Conservation (phyloP, 2,113 vertebrate genomes). For the Zingel zingel region DNA sequence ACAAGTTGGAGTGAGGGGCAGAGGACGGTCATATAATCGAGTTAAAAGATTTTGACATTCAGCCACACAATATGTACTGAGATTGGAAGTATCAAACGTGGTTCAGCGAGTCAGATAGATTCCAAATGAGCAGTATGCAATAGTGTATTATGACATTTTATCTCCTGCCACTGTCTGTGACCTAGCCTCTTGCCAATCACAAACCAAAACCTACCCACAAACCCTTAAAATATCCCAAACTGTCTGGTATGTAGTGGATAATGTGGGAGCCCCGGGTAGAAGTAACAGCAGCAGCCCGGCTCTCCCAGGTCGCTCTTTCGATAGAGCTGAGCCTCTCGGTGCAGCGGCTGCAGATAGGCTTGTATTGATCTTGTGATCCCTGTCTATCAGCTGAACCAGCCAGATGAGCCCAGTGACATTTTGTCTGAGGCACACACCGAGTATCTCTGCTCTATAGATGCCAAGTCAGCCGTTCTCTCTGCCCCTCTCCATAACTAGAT, state of each 20-base stretch:
- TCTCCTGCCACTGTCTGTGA: background rate
- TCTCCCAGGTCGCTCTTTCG: conserved; percentile 30
- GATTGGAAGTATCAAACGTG: background rate
- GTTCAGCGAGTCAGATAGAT: background rate
- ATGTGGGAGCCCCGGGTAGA: background rate
- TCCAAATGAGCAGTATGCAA: background rate
- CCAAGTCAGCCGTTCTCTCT: conserved; percentile 23
- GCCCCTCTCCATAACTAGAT: background rate
- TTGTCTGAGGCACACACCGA: conserved; percentile 31
- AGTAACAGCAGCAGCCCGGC: background rate
- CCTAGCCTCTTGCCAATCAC: background rate
- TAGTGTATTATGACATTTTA: background rate
- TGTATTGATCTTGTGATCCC: conserved; percentile 50
- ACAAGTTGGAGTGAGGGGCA: background rate
- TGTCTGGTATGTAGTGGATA: background rate
- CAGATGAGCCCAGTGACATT: conserved; percentile 62
- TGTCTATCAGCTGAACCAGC: conserved; percentile 62
- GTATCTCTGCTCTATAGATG: conserved; percentile 17
- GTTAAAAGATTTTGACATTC: background rate
- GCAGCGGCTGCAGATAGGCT: conserved; percentile 42
- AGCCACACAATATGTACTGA: background rate
- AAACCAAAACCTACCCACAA: conserved; percentile 9
- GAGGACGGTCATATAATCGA: background rate
- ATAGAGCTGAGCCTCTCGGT: conserved; percentile 14
- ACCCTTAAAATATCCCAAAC: background rate